Evolutionary conservation across 1,140 invertebrate genomes (phyloP).

Genomic region (Pachypeltis micranthus): DNA sequence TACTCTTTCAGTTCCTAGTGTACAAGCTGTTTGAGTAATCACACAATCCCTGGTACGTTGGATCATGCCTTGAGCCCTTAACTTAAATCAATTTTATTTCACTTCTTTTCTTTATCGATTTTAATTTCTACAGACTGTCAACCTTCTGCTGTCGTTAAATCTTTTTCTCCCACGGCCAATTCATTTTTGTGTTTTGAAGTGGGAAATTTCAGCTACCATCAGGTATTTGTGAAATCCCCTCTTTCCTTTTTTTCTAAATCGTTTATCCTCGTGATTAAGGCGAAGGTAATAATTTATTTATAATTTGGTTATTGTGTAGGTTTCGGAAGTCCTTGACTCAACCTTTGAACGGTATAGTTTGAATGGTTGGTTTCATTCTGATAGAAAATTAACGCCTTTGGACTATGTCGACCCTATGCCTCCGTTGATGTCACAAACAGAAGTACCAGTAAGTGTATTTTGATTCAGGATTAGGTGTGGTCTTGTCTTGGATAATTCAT

Average conservation of each 20-base stretch:
- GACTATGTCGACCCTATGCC: constrained; percentile 14
- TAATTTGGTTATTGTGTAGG: constrained; percentile 19
- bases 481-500: no score
- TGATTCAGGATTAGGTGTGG: no score
- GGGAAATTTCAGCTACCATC: constrained; percentile 25
- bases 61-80: no score
- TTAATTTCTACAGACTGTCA: constrained; percentile 21
- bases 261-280: no score
- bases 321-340: constrained; percentile 22
- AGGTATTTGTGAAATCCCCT: constrained; percentile 17
- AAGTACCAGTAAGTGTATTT: neutral
- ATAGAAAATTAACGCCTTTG: neutral
- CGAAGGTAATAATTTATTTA: neutral
- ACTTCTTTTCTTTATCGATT: no score
- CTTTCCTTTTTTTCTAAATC: neutral
- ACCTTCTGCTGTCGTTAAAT: constrained; percentile 16
- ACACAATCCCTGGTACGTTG: no score
- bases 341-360: constrained; percentile 22
- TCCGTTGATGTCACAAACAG: neutral
- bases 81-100: no score
- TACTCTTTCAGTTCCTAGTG: no score
- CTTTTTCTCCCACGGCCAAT: constrained; percentile 23
- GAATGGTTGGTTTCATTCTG: constrained; percentile 28
- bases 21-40: no score
- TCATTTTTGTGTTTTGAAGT: constrained; percentile 27